Evolutionary conservation across 2,888 invertebrate genomes (phyloP), one percentile per base, ranked within the genome.

Genomic region (Rhorus exstirpatorius): DNA sequence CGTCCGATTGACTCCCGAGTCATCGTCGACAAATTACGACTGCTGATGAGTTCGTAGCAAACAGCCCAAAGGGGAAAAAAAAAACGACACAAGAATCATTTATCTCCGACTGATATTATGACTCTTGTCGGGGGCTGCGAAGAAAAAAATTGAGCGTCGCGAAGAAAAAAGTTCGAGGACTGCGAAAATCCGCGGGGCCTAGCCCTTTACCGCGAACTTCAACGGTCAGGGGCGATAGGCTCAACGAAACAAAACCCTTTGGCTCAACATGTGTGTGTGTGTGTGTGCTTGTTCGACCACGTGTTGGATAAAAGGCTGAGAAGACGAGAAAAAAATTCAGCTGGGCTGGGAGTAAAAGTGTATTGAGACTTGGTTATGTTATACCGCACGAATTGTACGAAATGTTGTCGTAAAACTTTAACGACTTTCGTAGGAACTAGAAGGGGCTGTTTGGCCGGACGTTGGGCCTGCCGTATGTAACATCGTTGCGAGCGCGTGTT

Each of bases 361-460:
- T n/a, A n/a, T n/a, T n/a, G n/a, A n/a, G n/a, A n/a, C n/a, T n/a
- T n/a, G n/a, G n/a, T n/a, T n/a, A n/a, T n/a, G n/a, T n/a, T n/a
- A n/a, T n/a, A 14, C 58, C 67, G 41, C 77, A 68, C 55, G n/a
- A 46, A 74, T 75, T 70, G 63, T 49, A 65, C 65, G 49, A 71
- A 81, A 81, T 35, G 78, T n/a, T 38, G 58, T 76, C 74, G 81
- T 81, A 76, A 71, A 80, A 81, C 38, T 75, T 81, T 71, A 81
- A 81, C 81, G 81, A 76, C 81, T 60, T 76, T 76, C n/a, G 46
- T 26, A 80, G 58, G 6, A 65, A 60, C 26, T 38, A 19, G 24
- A 24, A 14, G 38, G 53, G 35, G 58, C 6, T 58, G 21, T 12
- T 17, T 44, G 38, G 26, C 68, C 80, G 75, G 75, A 75, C 80